These are phyloP conservation scores for Xestia sexstrigata DNA, from an alignment of 2,888 invertebrate genomes.

Conservation along the genomic window DNA sequence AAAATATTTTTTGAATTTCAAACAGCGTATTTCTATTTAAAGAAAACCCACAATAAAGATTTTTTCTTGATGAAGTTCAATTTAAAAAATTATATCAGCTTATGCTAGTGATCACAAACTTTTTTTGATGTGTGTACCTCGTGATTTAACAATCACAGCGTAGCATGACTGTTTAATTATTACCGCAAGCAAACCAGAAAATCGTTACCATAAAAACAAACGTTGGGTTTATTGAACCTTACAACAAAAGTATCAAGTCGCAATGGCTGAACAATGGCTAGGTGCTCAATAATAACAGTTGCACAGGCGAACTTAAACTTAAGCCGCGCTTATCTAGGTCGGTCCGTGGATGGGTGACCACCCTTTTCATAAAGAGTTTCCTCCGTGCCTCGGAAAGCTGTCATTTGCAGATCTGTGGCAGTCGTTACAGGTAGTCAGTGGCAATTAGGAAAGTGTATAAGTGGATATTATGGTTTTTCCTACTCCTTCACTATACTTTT, in stretches of 20 bases:
- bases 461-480: too few species aligned
- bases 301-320: background rate
- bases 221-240: background rate
- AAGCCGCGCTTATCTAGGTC: background rate
- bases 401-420: background rate
- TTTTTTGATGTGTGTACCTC: too few species aligned
- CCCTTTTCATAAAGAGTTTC: background rate
- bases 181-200: background rate
- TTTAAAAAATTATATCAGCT: too few species aligned
- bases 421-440: background rate
- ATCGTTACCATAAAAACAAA: background rate
- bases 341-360: background rate
- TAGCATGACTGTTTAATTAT: background rate
- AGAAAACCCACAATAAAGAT: too few species aligned
- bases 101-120: too few species aligned
- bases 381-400: background rate
- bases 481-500: too few species aligned
- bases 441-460: too few species aligned
- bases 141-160: background rate
- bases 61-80: too few species aligned
- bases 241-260: background rate
- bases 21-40: too few species aligned
- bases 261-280: background rate
- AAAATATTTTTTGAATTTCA: too few species aligned
- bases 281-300: background rate